phyloP scores from a whole-genome alignment of 2,113 vertebrate genomes.

The Chloebia gouldiae region DNA sequence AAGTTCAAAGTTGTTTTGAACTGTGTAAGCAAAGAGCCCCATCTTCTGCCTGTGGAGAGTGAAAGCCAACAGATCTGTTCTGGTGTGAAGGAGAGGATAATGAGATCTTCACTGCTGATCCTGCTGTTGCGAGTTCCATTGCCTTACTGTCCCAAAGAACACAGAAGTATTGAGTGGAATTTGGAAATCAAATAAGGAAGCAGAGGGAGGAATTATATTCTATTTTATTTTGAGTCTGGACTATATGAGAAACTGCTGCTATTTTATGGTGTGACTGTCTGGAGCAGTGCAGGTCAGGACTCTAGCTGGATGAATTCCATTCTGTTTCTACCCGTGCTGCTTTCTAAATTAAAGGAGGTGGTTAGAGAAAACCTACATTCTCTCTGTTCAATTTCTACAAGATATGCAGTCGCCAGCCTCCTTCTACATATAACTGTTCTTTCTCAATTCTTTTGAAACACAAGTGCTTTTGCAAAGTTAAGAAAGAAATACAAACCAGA shows the following conservation, averaged over 20 bases:
- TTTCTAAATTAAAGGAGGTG: slow-evolving; percentile 69
- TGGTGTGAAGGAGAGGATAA: neutral
- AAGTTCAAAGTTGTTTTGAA: neutral
- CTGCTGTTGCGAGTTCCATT: neutral
- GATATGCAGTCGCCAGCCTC: neutral
- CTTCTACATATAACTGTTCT: neutral
- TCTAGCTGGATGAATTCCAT: slow-evolving; percentile 15
- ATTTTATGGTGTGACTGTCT: slow-evolving; percentile 20
- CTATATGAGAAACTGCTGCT: neutral
- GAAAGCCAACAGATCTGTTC: neutral
- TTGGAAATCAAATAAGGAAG: slow-evolving; percentile 3
- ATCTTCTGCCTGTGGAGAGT: neutral
- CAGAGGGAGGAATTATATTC: slow-evolving; percentile 3
- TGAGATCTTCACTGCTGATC: neutral
- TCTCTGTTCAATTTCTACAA: neutral
- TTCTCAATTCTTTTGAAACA: neutral
- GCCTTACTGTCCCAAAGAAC: neutral
- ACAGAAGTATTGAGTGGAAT: neutral
- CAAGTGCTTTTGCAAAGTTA: neutral
- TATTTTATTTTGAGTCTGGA: slow-evolving; percentile 42
- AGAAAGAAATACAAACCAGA: neutral
- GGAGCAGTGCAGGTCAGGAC: neutral
- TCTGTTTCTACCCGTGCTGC: neutral
- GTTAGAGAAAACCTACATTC: neutral
- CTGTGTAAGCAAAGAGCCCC: neutral